Percentiles rank a stretch among this genome's conserved stretches.
Evolutionary conservation across 2,888 invertebrate genomes (phyloP).

Genomic region (Teleiodes luculella): DNA sequence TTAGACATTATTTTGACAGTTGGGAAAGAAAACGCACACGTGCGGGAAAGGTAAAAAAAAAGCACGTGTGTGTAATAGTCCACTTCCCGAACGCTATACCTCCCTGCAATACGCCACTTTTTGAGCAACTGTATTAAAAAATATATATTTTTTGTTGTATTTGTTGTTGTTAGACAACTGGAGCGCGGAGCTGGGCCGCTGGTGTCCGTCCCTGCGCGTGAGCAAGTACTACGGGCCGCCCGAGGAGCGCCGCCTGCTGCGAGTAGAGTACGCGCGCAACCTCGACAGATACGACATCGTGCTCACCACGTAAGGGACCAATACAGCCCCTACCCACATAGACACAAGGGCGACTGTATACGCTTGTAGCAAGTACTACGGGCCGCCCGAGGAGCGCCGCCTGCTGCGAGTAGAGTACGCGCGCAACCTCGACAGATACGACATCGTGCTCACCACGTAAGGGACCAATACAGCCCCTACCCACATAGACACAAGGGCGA

Average conservation of each 20-base stretch:
- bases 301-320: constrained; percentile 92
- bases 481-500: too few relatives aligned
- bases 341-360: too few relatives aligned
- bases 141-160: too few relatives aligned
- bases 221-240: constrained; percentile 93
- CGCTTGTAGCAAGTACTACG: constrained; percentile 93
- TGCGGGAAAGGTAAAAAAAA: too few relatives aligned
- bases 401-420: constrained; percentile 87
- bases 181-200: constrained; percentile 86
- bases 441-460: constrained; percentile 94
- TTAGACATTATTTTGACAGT: too few relatives aligned
- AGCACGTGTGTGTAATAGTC: too few relatives aligned
- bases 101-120: too few relatives aligned
- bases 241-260: constrained; percentile 88
- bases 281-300: constrained; percentile 89
- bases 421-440: constrained; percentile 84
- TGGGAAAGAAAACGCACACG: too few relatives aligned
- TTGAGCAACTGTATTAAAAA: too few relatives aligned
- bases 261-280: constrained; percentile 86
- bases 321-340: too few relatives aligned
- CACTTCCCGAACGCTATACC: too few relatives aligned
- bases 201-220: constrained; percentile 89
- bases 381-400: constrained; percentile 89
- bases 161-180: constrained; percentile 87
- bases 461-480: too few relatives aligned